Conservation (phyloP, 2,113 vertebrate genomes). For the Tichodroma muraria region DNA sequence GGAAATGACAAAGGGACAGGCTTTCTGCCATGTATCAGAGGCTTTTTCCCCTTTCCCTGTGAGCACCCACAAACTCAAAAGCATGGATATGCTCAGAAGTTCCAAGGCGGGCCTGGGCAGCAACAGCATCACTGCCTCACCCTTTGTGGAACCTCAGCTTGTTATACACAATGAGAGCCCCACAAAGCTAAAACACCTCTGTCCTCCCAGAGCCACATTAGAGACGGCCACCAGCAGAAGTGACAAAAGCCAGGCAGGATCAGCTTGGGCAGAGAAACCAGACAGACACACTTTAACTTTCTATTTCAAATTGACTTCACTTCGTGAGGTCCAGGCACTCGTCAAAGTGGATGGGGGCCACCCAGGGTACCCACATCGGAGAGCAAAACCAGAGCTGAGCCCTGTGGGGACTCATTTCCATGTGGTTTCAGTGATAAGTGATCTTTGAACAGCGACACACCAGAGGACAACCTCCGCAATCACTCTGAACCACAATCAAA, state of each 20-base stretch:
- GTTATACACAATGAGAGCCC: fast-evolving
- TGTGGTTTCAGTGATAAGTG: constrained; percentile 42
- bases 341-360: not conserved
- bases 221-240: not conserved
- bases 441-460: not conserved
- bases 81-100: fast-evolving
- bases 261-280: not conserved
- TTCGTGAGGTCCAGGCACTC: not conserved
- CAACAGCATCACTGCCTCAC: fast-evolving
- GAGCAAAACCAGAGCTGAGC: not conserved
- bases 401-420: constrained; percentile 29
- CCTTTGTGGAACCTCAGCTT: not conserved
- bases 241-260: not conserved
- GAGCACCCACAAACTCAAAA: not conserved
- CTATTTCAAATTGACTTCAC: not conserved
- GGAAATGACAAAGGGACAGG: not conserved
- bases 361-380: fast-evolving
- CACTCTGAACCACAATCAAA: not conserved
- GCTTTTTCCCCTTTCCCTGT: not conserved
- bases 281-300: not conserved
- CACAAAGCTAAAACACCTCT: not conserved
- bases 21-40: not conserved
- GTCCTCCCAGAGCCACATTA: not conserved
- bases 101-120: not conserved
- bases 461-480: not conserved